These are phyloP conservation scores for Pherbina coryleti DNA, from an alignment of 2,888 invertebrate genomes.

Conservation along the genomic window DNA sequence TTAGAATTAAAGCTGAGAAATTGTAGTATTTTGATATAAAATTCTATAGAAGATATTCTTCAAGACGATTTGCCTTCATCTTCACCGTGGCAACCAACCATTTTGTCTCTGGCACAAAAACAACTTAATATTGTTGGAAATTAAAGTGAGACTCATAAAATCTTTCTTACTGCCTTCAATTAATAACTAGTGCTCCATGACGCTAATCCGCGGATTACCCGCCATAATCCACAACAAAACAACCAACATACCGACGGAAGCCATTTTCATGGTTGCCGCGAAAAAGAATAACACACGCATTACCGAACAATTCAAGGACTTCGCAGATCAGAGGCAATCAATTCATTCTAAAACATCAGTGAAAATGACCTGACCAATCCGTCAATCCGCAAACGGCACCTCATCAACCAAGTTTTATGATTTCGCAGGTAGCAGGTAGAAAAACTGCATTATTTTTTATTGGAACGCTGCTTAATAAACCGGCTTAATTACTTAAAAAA, in stretches of 20 bases:
- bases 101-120: no score
- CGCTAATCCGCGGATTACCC: not conserved
- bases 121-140: no score
- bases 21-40: no score
- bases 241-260: not conserved
- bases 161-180: not conserved
- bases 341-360: not conserved
- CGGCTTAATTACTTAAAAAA: not conserved
- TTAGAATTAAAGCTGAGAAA: no score
- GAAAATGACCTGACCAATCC: no score
- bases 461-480: not conserved
- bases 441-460: slow-evolving; percentile 3
- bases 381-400: no score
- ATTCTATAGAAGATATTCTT: no score
- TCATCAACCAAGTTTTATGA: slow-evolving; percentile 9
- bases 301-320: not conserved
- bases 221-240: slow-evolving; percentile 15
- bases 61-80: no score
- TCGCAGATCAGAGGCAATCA: not conserved
- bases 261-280: not conserved
- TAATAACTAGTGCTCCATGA: not conserved
- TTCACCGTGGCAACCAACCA: no score
- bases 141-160: no score
- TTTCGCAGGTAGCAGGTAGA: not conserved
- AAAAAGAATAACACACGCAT: not conserved